These are phyloP conservation scores for Orchesella cincta DNA, from an alignment of 1,140 invertebrate genomes.

Conservation along the genomic window DNA sequence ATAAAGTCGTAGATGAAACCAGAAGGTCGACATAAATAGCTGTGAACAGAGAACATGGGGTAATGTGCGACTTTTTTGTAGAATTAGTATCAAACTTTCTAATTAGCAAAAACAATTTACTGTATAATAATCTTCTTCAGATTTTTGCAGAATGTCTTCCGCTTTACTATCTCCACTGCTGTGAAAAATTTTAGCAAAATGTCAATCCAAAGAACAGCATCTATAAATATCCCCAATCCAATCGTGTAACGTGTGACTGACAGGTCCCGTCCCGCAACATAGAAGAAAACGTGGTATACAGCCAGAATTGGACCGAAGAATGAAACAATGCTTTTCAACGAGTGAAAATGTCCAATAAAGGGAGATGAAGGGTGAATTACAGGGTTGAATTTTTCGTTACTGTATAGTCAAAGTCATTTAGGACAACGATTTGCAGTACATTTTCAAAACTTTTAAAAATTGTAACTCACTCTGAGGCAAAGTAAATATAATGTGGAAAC, in stretches of 20 bases:
- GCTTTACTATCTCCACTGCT: neutral
- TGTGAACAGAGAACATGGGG: too few species aligned
- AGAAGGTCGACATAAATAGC: neutral
- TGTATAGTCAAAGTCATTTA: neutral
- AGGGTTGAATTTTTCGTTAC: neutral
- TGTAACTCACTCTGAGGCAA: neutral
- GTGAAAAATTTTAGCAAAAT: neutral
- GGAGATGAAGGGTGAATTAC: neutral
- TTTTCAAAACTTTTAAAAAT: conserved; percentile 3
- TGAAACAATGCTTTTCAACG: neutral
- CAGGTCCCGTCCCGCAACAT: neutral
- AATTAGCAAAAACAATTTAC: neutral
- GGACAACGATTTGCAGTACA: neutral
- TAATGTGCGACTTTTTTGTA: too few species aligned
- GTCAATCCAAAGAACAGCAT: neutral
- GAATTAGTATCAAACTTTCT: neutral
- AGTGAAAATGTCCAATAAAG: neutral
- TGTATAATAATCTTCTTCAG: neutral
- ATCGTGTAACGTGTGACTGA: neutral
- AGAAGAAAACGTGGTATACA: neutral
- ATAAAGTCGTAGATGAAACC: neutral
- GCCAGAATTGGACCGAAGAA: neutral
- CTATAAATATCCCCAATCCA: neutral
- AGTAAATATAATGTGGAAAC: neutral
- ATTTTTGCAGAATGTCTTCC: conserved; percentile 5